Evolutionary conservation across 2,888 invertebrate species (phyloP).

Genomic region (Carcina quercana): DNA sequence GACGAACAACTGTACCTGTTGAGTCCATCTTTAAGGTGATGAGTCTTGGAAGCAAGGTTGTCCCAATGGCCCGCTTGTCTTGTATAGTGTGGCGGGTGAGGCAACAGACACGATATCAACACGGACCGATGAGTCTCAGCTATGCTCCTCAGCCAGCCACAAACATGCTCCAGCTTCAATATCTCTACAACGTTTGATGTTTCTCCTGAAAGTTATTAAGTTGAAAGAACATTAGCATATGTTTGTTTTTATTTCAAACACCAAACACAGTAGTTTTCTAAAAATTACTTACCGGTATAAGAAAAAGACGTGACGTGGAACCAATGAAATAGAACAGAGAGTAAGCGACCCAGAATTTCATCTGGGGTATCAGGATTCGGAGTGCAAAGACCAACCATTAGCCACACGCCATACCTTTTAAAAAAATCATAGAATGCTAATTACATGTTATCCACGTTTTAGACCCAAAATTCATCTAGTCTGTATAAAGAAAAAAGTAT

Average conservation of each 20-base stretch:
- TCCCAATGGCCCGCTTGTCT: slow-evolving; percentile 98
- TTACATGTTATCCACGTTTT: not conserved
- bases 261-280: too few relatives aligned
- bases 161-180: slow-evolving; percentile 93
- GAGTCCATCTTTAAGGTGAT: slow-evolving; percentile 95
- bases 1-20: too few relatives aligned
- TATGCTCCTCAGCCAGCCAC: slow-evolving; percentile 90
- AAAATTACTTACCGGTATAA: slow-evolving; percentile 83
- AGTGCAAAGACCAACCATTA: slow-evolving; percentile 94
- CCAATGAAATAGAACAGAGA: slow-evolving; percentile 99
- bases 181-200: slow-evolving; percentile 92
- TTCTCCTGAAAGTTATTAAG: slow-evolving; percentile 72
- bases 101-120: slow-evolving; percentile 94
- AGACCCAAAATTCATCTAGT: too few relatives aligned
- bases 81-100: slow-evolving; percentile 97
- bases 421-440: not conserved
- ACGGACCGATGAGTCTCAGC: slow-evolving; percentile 89
- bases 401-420: slow-evolving; percentile 97
- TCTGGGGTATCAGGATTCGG: slow-evolving; percentile 85
- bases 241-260: too few relatives aligned
- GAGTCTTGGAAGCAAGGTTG: slow-evolving; percentile 88
- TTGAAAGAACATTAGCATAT: too few relatives aligned
- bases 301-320: slow-evolving; percentile 98
- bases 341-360: slow-evolving; percentile 89
- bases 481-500: not conserved